Evolutionary conservation across 2,888 invertebrate species (phyloP).

Genomic region (Boloria selene): DNA sequence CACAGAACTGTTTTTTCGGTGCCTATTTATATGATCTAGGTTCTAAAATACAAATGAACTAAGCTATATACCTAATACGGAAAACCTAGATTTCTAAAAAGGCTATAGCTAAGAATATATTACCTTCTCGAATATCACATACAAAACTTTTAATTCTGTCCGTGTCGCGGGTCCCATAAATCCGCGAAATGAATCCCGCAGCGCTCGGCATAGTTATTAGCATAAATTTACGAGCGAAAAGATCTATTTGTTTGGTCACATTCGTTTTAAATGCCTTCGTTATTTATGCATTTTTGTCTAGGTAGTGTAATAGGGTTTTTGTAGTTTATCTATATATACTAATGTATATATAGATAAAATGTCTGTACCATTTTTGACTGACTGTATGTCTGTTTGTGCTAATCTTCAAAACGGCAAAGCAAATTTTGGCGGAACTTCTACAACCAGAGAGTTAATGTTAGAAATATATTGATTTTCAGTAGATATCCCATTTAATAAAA

Average conservation of each 20-base stretch:
- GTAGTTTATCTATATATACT: neutral
- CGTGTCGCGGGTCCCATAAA: conserved; percentile 45
- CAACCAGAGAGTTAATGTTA: too few species aligned
- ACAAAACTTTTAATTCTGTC: conserved; percentile 46
- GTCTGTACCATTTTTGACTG: too few species aligned
- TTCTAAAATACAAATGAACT: too few species aligned
- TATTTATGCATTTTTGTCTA: conserved; percentile 27
- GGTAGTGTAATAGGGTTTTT: conserved; percentile 13
- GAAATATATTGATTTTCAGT: too few species aligned
- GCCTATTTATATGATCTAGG: too few species aligned
- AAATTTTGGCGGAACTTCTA: too few species aligned
- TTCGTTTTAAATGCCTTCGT: conserved; percentile 30
- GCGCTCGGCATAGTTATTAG: conserved; percentile 43
- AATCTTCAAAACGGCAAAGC: too few species aligned
- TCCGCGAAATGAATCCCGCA: conserved; percentile 46
- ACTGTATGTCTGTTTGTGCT: too few species aligned
- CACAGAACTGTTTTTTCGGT: too few species aligned
- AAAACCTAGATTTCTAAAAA: neutral
- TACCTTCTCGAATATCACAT: conserved; percentile 22
- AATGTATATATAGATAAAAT: too few species aligned
- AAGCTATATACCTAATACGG: neutral
- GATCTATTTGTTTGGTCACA: conserved; percentile 38
- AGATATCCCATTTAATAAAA: too few species aligned
- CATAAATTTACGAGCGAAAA: conserved; percentile 43
- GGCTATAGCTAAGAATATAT: conserved; percentile 4